These are phyloP conservation scores for Caenorhabditis sp. DNA, from an alignment of 2,888 invertebrate species.

Conservation along the genomic window DNA sequence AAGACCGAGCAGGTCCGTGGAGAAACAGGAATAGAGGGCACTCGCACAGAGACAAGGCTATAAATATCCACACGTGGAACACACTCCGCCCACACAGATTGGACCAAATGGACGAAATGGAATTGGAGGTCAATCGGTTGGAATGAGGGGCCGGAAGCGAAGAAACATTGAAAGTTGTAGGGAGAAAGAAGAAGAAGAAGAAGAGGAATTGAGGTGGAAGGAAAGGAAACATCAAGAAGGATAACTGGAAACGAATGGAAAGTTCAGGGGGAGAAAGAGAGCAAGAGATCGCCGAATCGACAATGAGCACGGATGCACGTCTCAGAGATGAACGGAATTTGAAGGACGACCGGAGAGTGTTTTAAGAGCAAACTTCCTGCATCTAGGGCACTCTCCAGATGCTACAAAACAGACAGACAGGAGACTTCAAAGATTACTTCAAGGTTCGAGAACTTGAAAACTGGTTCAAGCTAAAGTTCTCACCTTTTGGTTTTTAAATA, in stretches of 20 bases:
- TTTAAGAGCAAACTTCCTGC: too few species aligned
- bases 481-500: too few species aligned
- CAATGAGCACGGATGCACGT: not conserved
- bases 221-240: not conserved
- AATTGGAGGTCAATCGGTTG: not conserved
- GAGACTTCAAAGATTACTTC: too few species aligned
- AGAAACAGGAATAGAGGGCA: slow-evolving; percentile 9
- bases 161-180: slow-evolving; percentile 1
- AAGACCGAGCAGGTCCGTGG: slow-evolving; percentile 1
- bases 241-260: not conserved
- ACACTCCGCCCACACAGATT: not conserved
- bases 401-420: too few species aligned
- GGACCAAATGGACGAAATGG: not conserved
- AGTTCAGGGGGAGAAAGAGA: not conserved
- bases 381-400: too few species aligned
- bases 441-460: too few species aligned
- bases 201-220: not conserved
- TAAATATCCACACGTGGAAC: slow-evolving; percentile 10
- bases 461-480: too few species aligned
- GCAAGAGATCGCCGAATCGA: slow-evolving; percentile 3
- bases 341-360: too few species aligned
- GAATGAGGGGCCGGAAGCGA: not conserved
- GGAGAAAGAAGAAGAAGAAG: not conserved
- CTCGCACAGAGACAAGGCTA: not conserved
- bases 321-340: not conserved